These are phyloP conservation scores for Apocrypta bakeri DNA, from an alignment of 1,140 invertebrate species.

Conservation along the genomic window DNA sequence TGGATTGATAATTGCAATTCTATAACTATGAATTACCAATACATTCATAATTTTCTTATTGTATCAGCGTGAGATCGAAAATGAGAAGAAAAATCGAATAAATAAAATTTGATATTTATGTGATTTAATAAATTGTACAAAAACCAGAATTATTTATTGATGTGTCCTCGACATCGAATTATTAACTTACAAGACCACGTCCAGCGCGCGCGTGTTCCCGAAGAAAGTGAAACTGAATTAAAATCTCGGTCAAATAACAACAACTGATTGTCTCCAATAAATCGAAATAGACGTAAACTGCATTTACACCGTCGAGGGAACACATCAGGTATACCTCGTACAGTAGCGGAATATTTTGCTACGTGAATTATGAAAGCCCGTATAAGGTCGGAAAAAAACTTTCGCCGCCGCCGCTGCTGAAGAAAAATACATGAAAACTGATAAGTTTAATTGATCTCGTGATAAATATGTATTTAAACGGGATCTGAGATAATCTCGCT, in stretches of 20 bases:
- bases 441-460: background rate
- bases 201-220: too few species aligned
- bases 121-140: too few species aligned
- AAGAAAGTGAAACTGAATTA: background rate
- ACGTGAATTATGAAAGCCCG: background rate
- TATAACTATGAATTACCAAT: too few species aligned
- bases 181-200: too few species aligned
- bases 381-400: background rate
- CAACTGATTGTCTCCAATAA: background rate
- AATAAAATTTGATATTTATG: too few species aligned
- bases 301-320: background rate
- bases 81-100: too few species aligned
- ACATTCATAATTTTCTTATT: too few species aligned
- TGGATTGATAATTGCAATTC: too few species aligned
- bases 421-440: conserved; percentile 10
- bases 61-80: too few species aligned
- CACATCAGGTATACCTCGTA: background rate
- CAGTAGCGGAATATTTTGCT: background rate
- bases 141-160: too few species aligned
- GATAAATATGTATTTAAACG: conserved; percentile 11
- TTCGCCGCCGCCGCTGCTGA: background rate
- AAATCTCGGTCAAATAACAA: background rate
- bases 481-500: background rate
- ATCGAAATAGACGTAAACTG: background rate
- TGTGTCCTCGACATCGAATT: too few species aligned